Evolutionary conservation across 2,797 vertebrate species (phyloP).

Genomic region (Heliangelus exortis): DNA sequence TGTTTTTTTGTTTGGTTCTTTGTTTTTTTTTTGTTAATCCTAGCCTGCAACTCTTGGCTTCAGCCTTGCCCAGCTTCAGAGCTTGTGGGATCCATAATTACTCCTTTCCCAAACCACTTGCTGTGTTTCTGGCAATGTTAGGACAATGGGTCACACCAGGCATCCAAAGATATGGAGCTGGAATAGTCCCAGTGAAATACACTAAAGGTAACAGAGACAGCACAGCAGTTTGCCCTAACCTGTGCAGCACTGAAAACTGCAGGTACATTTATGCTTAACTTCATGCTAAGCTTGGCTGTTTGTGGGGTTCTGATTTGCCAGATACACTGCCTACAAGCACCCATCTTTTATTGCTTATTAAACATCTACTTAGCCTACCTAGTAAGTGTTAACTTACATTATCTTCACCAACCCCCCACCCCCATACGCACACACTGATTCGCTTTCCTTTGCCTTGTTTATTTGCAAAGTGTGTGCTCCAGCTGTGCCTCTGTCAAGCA

Average conservation of each 20-base stretch:
- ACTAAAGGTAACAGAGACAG: background rate
- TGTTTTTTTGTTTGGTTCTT: too few relatives aligned
- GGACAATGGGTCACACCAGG: background rate
- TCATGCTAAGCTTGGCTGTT: fast-evolving
- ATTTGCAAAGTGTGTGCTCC: too few relatives aligned
- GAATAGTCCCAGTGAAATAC: background rate
- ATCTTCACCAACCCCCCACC: background rate
- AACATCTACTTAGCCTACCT: background rate
- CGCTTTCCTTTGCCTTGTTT: background rate
- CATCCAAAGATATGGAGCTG: background rate
- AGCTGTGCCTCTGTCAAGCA: too few relatives aligned
- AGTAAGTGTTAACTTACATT: background rate
- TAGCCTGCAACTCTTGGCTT: background rate
- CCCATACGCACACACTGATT: background rate
- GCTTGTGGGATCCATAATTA: background rate
- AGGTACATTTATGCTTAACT: background rate
- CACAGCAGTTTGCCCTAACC: background rate
- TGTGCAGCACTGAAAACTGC: background rate
- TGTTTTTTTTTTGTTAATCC: background rate
- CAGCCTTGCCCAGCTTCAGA: background rate
- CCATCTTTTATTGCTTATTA: background rate
- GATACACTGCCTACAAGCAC: background rate
- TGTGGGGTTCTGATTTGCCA: background rate
- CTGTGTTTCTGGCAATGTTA: background rate
- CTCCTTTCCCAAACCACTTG: background rate